These are phyloP conservation scores for Physella acuta DNA, from an alignment of 1,140 invertebrate species.

Conservation along the genomic window DNA sequence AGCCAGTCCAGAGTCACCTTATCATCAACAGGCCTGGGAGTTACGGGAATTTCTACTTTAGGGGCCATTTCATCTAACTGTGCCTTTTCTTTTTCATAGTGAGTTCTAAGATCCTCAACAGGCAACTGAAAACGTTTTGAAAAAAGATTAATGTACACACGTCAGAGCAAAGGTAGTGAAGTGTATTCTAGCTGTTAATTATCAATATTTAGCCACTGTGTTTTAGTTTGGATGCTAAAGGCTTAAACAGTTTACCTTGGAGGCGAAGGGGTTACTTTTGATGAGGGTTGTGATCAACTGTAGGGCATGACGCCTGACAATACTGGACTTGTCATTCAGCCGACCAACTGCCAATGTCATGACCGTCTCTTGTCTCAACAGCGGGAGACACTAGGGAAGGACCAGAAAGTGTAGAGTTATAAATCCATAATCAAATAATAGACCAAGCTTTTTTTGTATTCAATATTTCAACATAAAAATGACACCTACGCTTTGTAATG, in stretches of 20 bases:
- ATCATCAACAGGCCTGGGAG: neutral
- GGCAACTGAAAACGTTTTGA: constrained; percentile 50
- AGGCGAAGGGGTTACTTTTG: constrained; percentile 76
- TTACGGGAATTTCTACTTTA: neutral
- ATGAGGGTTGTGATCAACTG: constrained; percentile 74
- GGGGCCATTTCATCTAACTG: constrained; percentile 55
- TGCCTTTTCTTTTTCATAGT: constrained; percentile 55
- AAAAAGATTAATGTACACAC: too few species aligned
- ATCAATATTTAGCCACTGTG: too few species aligned
- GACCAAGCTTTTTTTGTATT: too few species aligned
- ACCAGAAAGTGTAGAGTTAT: too few species aligned
- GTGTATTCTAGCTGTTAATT: too few species aligned
- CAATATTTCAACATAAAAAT: too few species aligned
- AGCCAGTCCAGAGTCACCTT: neutral
- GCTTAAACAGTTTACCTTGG: constrained; percentile 60
- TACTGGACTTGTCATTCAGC: constrained; percentile 75
- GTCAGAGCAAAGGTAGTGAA: too few species aligned
- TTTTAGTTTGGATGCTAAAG: too few species aligned
- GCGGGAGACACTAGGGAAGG: constrained; percentile 67
- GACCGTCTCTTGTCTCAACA: constrained; percentile 68
- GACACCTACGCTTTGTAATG: too few species aligned
- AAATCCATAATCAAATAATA: too few species aligned
- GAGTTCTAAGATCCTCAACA: constrained; percentile 51
- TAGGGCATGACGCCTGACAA: constrained; percentile 77
- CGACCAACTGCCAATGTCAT: constrained; percentile 69